A percentile compares a stretch with the other conserved stretches of the same genome.
phyloP scores from a whole-genome alignment of 2,113 vertebrate species.

The Calidris pugnax region DNA sequence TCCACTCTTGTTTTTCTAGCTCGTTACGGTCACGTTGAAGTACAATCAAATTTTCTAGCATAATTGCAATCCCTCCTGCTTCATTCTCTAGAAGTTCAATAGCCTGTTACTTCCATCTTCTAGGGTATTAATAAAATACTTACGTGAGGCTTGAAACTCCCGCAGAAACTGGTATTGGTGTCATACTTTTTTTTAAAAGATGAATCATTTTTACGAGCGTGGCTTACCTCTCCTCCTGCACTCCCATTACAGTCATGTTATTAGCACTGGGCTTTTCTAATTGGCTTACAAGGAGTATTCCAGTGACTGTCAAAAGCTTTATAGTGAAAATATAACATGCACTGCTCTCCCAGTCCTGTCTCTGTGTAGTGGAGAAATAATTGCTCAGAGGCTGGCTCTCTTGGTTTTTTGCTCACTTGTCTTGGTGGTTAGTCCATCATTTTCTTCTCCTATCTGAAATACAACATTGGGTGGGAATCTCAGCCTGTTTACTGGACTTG shows the following conservation, averaged over 20 bases:
- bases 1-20: not conserved
- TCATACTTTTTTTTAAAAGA: not conserved
- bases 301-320: not conserved
- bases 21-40: not conserved
- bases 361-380: not conserved
- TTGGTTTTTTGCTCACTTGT: not conserved
- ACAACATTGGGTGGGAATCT: not conserved
- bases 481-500: not conserved
- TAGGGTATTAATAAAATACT: not conserved
- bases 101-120: not conserved
- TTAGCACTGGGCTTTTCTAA: not conserved
- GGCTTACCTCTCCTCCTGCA: not conserved
- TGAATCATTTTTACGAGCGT: not conserved
- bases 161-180: not conserved
- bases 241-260: not conserved
- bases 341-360: not conserved
- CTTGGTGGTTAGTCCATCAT: not conserved
- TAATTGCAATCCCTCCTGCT: not conserved
- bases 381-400: not conserved
- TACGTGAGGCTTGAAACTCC: not conserved
- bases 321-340: not conserved
- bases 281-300: not conserved
- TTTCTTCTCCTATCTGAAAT: not conserved
- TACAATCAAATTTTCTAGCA: not conserved
- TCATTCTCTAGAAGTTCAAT: conserved; percentile 1